Percentiles rank a stretch among this genome's conserved stretches.
Evolutionary conservation across 2,888 invertebrate species (phyloP).

Genomic region (Cordilura impudica): DNA sequence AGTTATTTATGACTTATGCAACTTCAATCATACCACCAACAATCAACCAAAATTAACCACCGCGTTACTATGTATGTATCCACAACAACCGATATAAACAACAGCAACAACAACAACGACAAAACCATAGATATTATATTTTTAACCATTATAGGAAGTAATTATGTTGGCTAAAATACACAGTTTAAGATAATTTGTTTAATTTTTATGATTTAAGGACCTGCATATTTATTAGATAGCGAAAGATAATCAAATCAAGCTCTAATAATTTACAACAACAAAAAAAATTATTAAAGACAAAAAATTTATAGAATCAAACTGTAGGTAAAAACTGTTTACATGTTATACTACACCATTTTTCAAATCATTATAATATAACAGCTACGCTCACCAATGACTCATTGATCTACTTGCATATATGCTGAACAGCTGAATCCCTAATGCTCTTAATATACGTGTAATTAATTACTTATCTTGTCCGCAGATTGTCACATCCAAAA

Average conservation of each 20-base stretch:
- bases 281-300: not conserved
- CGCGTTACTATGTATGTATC: conserved; percentile 11
- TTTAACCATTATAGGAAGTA: conserved; percentile 56
- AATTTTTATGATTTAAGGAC: conserved; percentile 41
- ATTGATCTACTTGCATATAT: no score
- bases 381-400: no score
- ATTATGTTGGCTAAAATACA: conserved; percentile 38
- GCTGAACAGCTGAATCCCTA: no score
- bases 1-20: conserved; percentile 64
- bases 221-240: not conserved
- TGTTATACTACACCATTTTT: no score
- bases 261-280: not conserved
- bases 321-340: no score
- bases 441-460: no score
- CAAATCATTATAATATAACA: no score
- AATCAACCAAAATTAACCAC: conserved; percentile 10
- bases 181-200: not conserved
- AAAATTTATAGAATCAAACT: no score
- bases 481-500: no score
- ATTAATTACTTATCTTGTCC: no score
- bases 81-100: conserved; percentile 16
- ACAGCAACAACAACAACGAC: conserved; percentile 12
- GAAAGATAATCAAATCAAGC: not conserved
- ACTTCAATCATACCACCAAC: conserved; percentile 56
- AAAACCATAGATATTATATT: conserved; percentile 32